Conservation (phyloP, 2,888 invertebrate species). For the Rotaria magnacalcarata region DNA sequence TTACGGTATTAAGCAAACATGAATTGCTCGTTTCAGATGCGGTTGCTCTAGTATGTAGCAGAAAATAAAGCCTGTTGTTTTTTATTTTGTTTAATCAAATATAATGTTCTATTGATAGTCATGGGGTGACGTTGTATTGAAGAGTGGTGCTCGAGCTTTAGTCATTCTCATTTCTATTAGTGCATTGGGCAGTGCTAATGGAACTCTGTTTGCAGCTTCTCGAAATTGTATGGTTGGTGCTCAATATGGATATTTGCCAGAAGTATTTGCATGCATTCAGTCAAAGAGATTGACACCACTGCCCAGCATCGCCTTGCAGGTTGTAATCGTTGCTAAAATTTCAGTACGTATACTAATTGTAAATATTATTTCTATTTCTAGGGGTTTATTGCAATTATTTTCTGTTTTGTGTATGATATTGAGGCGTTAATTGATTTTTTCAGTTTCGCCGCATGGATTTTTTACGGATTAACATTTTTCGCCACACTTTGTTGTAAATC, state of each 20-base stretch:
- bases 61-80: background rate
- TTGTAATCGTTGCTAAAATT: background rate
- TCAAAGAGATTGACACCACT: background rate
- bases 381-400: background rate
- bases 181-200: constrained; percentile 15
- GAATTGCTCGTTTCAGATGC: constrained; percentile 78
- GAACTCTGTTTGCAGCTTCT: background rate
- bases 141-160: background rate
- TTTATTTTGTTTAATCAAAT: background rate
- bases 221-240: constrained; percentile 24
- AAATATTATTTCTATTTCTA: background rate
- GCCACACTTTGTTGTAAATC: background rate
- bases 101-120: background rate
- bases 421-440: background rate
- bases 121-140: background rate
- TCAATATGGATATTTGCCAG: constrained; percentile 37
- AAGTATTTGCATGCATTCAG: constrained; percentile 29
- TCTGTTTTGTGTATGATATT: background rate
- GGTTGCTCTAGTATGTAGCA: constrained; percentile 68
- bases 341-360: background rate
- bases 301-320: background rate
- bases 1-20: constrained; percentile 74
- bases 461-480: background rate
- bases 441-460: constrained; percentile 15
- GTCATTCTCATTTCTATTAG: background rate